Percentiles rank a stretch among this genome's conserved stretches.
phyloP scores from a whole-genome alignment of 1,140 invertebrate species.

The Neoseiulus cucumeris region DNA sequence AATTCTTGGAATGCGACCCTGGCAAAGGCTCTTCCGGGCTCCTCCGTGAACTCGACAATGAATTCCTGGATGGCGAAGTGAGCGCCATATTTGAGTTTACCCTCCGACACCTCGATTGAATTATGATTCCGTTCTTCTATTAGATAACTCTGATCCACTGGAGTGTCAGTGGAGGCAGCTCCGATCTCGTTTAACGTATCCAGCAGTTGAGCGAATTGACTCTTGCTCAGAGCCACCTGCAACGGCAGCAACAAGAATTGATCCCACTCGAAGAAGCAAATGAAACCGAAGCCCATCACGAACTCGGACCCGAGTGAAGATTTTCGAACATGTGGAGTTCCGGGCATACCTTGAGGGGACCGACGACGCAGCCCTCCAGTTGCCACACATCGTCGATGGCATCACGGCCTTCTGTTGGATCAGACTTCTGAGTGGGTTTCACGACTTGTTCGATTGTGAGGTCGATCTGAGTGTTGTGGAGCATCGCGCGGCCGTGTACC shows the following conservation, averaged over 20 bases:
- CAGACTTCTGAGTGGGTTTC: not conserved
- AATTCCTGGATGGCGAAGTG: slow-evolving; percentile 12
- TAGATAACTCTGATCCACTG: not conserved
- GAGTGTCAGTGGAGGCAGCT: not conserved
- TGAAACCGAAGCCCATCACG: too few species aligned
- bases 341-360: slow-evolving; percentile 5
- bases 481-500: slow-evolving; percentile 40
- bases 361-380: slow-evolving; percentile 9
- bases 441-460: slow-evolving; percentile 29
- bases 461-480: slow-evolving; percentile 60
- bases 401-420: not conserved
- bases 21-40: not conserved
- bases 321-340: not conserved
- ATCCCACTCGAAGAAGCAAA: not conserved
- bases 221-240: not conserved
- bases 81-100: not conserved
- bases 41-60: slow-evolving; percentile 10
- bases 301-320: not conserved
- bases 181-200: not conserved
- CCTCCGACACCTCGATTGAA: not conserved
- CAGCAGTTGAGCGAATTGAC: not conserved
- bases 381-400: not conserved
- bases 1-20: slow-evolving; percentile 1
- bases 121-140: not conserved
- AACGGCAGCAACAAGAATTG: not conserved